Conservation (phyloP, 2,797 vertebrate species). For the Parambassis ranga region DNA sequence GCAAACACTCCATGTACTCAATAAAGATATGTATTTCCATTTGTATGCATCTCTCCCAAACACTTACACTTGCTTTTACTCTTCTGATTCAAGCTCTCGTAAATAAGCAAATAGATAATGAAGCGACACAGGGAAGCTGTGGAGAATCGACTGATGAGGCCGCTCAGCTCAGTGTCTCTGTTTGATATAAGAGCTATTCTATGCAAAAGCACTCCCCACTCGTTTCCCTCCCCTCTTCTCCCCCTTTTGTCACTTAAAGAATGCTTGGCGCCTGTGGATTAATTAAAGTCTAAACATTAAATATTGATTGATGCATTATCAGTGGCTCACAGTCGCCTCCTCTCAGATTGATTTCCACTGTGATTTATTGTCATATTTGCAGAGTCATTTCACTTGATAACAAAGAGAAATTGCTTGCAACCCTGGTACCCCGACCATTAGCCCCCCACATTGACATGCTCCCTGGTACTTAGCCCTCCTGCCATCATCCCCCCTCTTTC, state of each 20-base stretch:
- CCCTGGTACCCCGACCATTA: constrained; percentile 76
- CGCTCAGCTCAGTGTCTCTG: constrained; percentile 68
- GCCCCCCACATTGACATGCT: constrained; percentile 68
- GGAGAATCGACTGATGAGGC: constrained; percentile 71
- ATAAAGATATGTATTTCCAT: constrained; percentile 6
- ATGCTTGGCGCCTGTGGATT: constrained; percentile 96
- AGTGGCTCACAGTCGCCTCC: constrained; percentile 96
- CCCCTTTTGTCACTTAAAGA: constrained; percentile 97
- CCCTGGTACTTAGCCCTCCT: constrained; percentile 57
- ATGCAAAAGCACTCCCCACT: constrained; percentile 89
- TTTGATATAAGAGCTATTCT: constrained; percentile 94
- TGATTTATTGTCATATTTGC: constrained; percentile 99
- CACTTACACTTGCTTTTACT: constrained; percentile 8
- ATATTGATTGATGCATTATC: constrained; percentile 99
- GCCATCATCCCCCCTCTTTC: constrained; percentile 36
- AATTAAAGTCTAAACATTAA: constrained; percentile 99
- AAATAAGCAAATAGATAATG: constrained; percentile 57
- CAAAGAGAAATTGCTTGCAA: constrained; percentile 93
- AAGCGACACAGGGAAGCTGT: constrained; percentile 55
- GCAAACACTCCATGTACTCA: background rate
- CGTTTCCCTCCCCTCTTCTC: constrained; percentile 58
- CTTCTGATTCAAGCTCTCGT: constrained; percentile 14
- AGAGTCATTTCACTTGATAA: constrained; percentile 99
- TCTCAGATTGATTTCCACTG: constrained; percentile 95
- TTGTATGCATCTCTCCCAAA: constrained; percentile 19